phyloP scores from a whole-genome alignment of 2,797 vertebrate genomes.

The Remorina albescens region DNA sequence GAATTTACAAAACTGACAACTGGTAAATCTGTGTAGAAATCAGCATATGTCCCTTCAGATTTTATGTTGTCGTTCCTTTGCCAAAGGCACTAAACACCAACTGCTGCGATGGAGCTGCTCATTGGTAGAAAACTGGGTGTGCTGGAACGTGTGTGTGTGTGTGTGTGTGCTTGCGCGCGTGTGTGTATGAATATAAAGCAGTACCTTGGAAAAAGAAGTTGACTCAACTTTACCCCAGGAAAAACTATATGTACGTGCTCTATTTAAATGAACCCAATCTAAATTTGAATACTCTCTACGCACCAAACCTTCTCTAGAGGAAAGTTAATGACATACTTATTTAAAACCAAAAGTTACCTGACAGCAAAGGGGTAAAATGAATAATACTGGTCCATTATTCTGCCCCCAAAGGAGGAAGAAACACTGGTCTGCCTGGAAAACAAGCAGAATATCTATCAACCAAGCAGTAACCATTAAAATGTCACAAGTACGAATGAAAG shows the following conservation, averaged over 20 bases:
- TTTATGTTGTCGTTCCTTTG: conserved; percentile 23
- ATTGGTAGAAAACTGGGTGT: conserved; percentile 15
- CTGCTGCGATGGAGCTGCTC: conserved; percentile 25
- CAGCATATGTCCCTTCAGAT: conserved; percentile 18
- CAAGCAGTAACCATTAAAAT: conserved; percentile 20
- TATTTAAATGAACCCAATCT: conserved; percentile 6
- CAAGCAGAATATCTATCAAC: conserved; percentile 9
- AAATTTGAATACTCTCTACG: conserved; percentile 4
- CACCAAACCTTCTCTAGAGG: conserved; percentile 6
- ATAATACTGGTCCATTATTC: conserved; percentile 26
- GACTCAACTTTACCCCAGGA: not conserved
- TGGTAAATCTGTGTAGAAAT: conserved; percentile 23
- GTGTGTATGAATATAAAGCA: not conserved
- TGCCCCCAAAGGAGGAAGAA: conserved; percentile 12
- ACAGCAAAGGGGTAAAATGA: conserved; percentile 15
- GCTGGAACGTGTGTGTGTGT: conserved; percentile 3
- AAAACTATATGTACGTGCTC: conserved; percentile 1
- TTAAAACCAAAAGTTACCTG: conserved; percentile 27
- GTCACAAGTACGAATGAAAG: conserved; percentile 9
- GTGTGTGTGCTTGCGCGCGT: too few species aligned
- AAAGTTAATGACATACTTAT: conserved; percentile 31
- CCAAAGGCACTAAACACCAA: conserved; percentile 32
- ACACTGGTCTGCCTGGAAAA: conserved; percentile 7
- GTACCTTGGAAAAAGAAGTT: not conserved
- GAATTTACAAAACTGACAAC: conserved; percentile 22